Percentiles rank a stretch among this genome's conserved stretches.
Evolutionary conservation across 2,113 vertebrate genomes (phyloP).

Genomic region (Sinocyclocheilus anophthalmus): DNA sequence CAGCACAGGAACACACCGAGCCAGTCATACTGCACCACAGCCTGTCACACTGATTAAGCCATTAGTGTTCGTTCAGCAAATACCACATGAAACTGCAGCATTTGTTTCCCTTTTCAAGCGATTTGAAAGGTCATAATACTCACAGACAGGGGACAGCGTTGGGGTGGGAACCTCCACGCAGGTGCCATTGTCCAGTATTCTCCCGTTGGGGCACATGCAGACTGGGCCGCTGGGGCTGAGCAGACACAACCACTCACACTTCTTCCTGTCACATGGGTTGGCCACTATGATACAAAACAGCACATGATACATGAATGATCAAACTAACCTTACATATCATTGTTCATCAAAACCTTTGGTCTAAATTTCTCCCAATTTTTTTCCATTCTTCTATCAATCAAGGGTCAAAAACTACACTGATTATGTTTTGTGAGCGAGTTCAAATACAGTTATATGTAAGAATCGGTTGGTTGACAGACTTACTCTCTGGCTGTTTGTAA

Average conservation of each 20-base stretch:
- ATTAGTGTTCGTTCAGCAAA: background rate
- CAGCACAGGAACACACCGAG: background rate
- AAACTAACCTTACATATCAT: background rate
- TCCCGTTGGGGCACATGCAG: constrained; percentile 93
- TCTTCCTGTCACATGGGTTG: constrained; percentile 97
- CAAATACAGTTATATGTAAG: background rate
- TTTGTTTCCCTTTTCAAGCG: background rate
- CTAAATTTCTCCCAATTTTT: background rate
- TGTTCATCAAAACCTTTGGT: background rate
- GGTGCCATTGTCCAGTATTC: constrained; percentile 89
- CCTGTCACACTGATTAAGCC: background rate
- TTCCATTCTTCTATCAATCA: background rate
- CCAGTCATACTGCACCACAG: background rate
- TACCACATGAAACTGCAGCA: background rate
- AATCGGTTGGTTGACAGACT: constrained; percentile 40
- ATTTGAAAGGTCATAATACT: constrained; percentile 33
- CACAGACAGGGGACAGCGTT: constrained; percentile 81
- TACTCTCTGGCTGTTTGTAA: constrained; percentile 94
- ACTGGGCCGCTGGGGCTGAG: constrained; percentile 94
- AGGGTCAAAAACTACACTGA: background rate
- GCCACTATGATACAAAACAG: constrained; percentile 74
- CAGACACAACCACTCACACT: constrained; percentile 96
- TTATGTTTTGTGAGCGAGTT: background rate
- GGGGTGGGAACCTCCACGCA: constrained; percentile 87
- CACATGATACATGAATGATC: background rate